Evolutionary conservation across 2,888 invertebrate species (phyloP).

Genomic region (Ormyrus nitidulus): DNA sequence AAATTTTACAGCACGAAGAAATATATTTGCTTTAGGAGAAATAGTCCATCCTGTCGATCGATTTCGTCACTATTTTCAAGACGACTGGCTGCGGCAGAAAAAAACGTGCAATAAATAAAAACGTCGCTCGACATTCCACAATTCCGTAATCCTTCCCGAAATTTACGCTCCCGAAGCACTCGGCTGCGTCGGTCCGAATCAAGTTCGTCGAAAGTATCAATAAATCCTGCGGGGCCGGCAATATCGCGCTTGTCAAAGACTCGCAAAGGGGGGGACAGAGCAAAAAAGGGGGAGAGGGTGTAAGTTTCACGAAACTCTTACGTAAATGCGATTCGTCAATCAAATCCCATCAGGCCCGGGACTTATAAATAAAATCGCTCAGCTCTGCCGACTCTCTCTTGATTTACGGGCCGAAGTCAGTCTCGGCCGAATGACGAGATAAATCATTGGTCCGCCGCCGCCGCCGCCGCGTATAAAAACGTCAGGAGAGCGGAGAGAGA

Average conservation of each 20-base stretch:
- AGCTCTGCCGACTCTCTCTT: neutral
- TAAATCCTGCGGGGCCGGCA: constrained; percentile 31
- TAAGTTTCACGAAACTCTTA: constrained; percentile 54
- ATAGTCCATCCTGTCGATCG: too few relatives aligned
- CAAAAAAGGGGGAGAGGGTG: constrained; percentile 50
- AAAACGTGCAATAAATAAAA: too few relatives aligned
- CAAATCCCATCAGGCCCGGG: constrained; percentile 49
- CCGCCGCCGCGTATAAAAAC: constrained; percentile 57
- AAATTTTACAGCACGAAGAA: too few relatives aligned
- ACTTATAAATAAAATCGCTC: constrained; percentile 54
- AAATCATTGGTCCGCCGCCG: constrained; percentile 45
- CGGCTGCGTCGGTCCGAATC: constrained; percentile 11
- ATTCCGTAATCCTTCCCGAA: constrained; percentile 27
- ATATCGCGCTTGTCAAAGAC: neutral
- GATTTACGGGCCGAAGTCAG: constrained; percentile 55
- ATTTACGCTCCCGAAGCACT: neutral
- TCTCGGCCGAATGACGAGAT: constrained; percentile 55
- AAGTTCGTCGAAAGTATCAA: constrained; percentile 30
- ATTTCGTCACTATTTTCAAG: too few relatives aligned
- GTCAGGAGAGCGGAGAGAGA: constrained; percentile 61
- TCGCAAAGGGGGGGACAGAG: constrained; percentile 56
- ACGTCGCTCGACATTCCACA: neutral
- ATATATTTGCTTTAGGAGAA: too few relatives aligned
- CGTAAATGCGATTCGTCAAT: constrained; percentile 56
- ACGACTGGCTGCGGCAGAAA: too few relatives aligned